Evolutionary conservation across 2,888 invertebrate genomes (phyloP), one percentile per base, ranked within the genome.

Genomic region (Hedychridium roseum): DNA sequence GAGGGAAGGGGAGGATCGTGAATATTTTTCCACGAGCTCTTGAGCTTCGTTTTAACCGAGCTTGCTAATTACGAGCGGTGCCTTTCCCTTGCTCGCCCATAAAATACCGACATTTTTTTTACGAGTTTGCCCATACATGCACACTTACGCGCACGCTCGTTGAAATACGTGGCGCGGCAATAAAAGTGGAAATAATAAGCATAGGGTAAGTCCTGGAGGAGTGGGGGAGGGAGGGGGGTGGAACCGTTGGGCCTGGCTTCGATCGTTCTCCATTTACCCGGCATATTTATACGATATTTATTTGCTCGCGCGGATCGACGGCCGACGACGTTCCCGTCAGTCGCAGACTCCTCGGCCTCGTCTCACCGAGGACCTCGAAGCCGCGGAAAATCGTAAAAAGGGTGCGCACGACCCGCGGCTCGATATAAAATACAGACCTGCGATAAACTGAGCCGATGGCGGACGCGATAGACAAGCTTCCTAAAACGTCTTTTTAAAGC

Each of bases 211-310:
- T n/a, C n/a, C n/a, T n/a, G n/a, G n/a, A n/a, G 26, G 14, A 17
- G 37, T 31, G 39, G n/a, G 12, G 5, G 12, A n/a, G n/a, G n/a
- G n/a, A n/a, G n/a, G 40, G 35, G 27, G 26, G 23, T 31, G 36
- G 11, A n/a, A 23, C 17, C 34, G 2, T 18, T 28, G 53, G 58
- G 54, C 54, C 67, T 68, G 70, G 53, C 57, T 59, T 60, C 66
- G 71, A 76, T 74, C 70, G 75, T 73, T 73, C 15, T 70, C 72
- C 75, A 70, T 74, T 73, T 73, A 71, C 68, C 64, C 59, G 57
- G 56, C 73, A 69, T 69, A 73, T 71, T 74, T 61, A 65, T 66
- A 66, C 63, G 69, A 71, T 73, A 75, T 75, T 76, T 78, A 77
- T 78, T 73, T 70, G 50, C 54, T 43, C 45, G 50, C 45, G 42